Base-by-base conservation (phyloP, 92 coral and sea anemone species). In the Montipora capitata region DNA sequence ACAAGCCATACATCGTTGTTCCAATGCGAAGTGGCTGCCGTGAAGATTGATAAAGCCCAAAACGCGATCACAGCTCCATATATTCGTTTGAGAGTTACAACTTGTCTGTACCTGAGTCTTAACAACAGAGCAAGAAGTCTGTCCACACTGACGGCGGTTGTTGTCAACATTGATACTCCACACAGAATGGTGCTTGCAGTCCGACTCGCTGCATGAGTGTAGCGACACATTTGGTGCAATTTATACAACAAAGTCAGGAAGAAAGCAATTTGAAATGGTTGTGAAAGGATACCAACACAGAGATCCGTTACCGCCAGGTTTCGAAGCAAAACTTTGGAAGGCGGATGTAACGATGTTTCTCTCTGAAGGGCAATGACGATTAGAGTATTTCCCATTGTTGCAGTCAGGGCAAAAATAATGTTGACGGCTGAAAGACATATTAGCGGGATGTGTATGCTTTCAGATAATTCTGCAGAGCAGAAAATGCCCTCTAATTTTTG, bases 81-180 rank as follows among this genome's bases (percentile, higher is more conserved):
- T 2, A 9, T 17, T 27, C 69, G 69, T 40, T 64, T 64, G 10
- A 64, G 18, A 5, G 69, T 64, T 64, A 64, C 69, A 18, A 64
- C 40, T 64, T 59, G 70, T 59, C 70, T 15, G 81, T 77, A 77
- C 40, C 66, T 77, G 39, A 77, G 56, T 17, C 81, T 40, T 35
- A 77, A 41, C 54, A 77, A 58, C 70, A 77, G 54, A 40, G 81
- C 81, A 4, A 77, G 70, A 77, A 77, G 81, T 41, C 81, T 77
- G 81, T 77, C 81, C n/a, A 77, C 57, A 7, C 81, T 40, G 58
- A 77, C 57, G 12, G 81, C 81, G 6, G 81, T 57, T 13, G 15
- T n/a, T 58, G 81, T 58, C 7, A 15, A 11, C 81, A 76, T 57
- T 57, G 81, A 76, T 15, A 12, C n/a, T 27, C 10, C 27, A 13